These are phyloP conservation scores for Taurulus bubalis DNA, from an alignment of 2,113 vertebrate genomes.

Conservation along the genomic window DNA sequence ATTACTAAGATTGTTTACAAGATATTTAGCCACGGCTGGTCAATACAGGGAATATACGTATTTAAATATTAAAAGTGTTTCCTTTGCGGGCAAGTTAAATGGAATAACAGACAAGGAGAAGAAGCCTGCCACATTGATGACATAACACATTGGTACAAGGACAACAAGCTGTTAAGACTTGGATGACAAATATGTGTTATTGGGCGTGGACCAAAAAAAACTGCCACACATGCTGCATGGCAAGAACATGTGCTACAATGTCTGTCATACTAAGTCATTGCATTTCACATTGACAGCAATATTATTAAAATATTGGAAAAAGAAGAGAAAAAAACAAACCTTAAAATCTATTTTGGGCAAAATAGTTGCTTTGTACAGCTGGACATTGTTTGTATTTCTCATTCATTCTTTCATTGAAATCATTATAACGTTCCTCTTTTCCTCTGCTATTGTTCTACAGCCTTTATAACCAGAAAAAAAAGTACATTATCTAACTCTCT, in stretches of 20 bases:
- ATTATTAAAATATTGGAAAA: neutral
- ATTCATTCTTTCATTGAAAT: neutral
- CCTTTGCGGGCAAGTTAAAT: neutral
- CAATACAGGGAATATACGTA: too few relatives aligned
- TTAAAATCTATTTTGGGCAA: neutral
- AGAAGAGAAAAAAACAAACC: neutral
- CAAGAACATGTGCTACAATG: conserved; percentile 11
- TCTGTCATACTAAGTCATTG: neutral
- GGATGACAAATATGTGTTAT: conserved; percentile 36
- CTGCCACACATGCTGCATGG: conserved; percentile 6
- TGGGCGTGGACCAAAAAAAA: neutral
- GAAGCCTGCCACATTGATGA: conserved; percentile 16
- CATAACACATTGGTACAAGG: conserved; percentile 26
- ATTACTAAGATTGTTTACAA: too few relatives aligned
- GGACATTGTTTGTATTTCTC: neutral
- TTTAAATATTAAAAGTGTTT: conserved; percentile 50
- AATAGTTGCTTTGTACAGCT: neutral
- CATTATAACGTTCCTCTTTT: neutral
- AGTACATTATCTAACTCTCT: conserved; percentile 21
- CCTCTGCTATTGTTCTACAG: neutral
- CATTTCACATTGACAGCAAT: neutral
- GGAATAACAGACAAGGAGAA: conserved; percentile 2
- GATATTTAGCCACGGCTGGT: too few relatives aligned
- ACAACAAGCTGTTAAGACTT: conserved; percentile 25
- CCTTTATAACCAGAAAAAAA: conserved; percentile 10